These are phyloP conservation scores for Lasioglossum morio DNA, from an alignment of 2,888 invertebrate genomes.

Conservation along the genomic window DNA sequence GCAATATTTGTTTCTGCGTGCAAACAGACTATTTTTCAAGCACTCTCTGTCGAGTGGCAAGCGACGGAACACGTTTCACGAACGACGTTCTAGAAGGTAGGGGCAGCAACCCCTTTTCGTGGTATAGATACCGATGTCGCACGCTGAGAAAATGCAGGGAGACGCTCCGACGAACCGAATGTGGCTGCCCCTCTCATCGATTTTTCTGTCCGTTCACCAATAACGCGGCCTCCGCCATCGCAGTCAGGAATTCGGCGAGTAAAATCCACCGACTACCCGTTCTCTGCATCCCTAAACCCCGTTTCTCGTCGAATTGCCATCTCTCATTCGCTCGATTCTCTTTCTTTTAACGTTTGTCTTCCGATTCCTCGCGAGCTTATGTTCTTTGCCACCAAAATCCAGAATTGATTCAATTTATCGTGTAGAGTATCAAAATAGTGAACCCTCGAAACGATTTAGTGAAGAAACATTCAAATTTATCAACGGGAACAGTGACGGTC, in stretches of 20 bases:
- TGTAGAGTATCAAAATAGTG: neutral
- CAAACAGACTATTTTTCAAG: neutral
- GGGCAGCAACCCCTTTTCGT: neutral
- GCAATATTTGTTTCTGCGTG: neutral
- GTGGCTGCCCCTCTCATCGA: slow-evolving; percentile 75
- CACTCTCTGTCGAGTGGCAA: neutral
- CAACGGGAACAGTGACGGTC: neutral
- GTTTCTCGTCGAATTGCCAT: neutral
- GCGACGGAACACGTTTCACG: neutral
- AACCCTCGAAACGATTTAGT: neutral
- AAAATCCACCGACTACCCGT: slow-evolving; percentile 55
- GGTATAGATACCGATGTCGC: slow-evolving; percentile 49
- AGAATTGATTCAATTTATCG: neutral
- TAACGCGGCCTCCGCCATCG: slow-evolving; percentile 72
- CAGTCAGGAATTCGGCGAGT: slow-evolving; percentile 73
- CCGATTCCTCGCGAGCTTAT: neutral
- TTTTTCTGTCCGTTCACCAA: slow-evolving; percentile 81
- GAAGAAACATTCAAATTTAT: neutral
- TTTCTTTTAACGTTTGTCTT: neutral
- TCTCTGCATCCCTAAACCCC: neutral
- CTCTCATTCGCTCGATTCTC: neutral
- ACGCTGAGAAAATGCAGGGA: slow-evolving; percentile 68
- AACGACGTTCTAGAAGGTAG: neutral
- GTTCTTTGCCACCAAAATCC: neutral
- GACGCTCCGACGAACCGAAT: slow-evolving; percentile 67